Conservation (phyloP, 2,113 vertebrate genomes). For the Falco punctatus region DNA sequence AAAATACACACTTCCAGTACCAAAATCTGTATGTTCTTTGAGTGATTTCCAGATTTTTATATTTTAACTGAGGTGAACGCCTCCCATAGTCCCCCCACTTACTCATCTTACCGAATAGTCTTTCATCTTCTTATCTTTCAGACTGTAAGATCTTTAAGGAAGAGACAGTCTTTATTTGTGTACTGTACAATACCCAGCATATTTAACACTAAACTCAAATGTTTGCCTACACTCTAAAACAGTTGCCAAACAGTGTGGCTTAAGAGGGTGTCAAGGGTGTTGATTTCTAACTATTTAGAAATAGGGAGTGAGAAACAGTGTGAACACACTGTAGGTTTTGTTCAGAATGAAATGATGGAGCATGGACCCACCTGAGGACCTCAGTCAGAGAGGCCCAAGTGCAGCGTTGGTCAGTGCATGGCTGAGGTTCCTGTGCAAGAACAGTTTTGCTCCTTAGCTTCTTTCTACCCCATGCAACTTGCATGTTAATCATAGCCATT, state of each 20-base stretch:
- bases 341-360: not conserved
- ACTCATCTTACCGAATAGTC: slow-evolving; percentile 19
- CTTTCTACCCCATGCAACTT: not conserved
- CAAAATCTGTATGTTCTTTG: not conserved
- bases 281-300: slow-evolving; percentile 25
- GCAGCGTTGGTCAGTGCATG: rapidly evolving
- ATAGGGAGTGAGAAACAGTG: not conserved
- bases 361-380: not conserved
- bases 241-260: not conserved
- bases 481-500: rapidly evolving
- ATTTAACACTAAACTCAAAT: slow-evolving; percentile 23
- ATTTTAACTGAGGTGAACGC: not conserved
- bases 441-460: not conserved
- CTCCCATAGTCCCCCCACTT: not conserved
- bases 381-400: not conserved
- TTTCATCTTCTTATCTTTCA: slow-evolving; percentile 64
- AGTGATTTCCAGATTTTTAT: not conserved
- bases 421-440: not conserved
- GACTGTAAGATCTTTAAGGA: slow-evolving; percentile 42
- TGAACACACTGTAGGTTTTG: not conserved
- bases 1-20: not conserved
- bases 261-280: not conserved
- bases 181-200: not conserved
- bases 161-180: slow-evolving; percentile 57
- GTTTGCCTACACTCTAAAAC: slow-evolving; percentile 12